Base-by-base conservation (phyloP, 2,113 vertebrate species). In the Rhinopomastus cyanomelas region DNA sequence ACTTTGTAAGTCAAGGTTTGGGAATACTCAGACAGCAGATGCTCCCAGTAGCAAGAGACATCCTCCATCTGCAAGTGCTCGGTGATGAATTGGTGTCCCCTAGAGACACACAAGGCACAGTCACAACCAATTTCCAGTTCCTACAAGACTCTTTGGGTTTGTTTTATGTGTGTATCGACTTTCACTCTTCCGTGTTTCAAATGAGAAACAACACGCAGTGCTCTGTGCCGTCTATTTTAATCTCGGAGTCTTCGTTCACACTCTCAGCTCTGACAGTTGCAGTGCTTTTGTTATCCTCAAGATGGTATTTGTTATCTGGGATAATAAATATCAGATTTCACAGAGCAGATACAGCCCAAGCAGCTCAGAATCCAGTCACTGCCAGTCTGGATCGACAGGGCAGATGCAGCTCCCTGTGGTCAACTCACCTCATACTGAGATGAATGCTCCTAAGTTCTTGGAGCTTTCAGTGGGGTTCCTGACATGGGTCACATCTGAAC, bases 31-130 rank as follows among this genome's bases (percentile, higher is more conserved):
- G 96, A 97, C 74, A 99, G 97, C 62, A 99, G 98, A 69, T 88
- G 97, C 94, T 98, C 97, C 99, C 99, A 99, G 97, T 99, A 99
- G 96, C 98, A 99, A 80, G 98, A 98, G 72, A 99, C 74, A 7
- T 99, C 99, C 64, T 98, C 97, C 98, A 99, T 99, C 34, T 81
- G 96, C 92, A 99, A 97, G 92, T 99, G 98, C 72, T 98, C 93
- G 7, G 96, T 93, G 94, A 99, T 98, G 95, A 99, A 99, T 26
- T 96, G 97, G 90, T 95, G 97, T 68, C 99, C 99, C 95, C 99
- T 99, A 94, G 61, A 92, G 49, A 95, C 34, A 96, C 69, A 88
- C 84, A 83, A 89, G 78, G 44, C 79, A 64, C 72, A 90, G 72
- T 91, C 73, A 96, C 46, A 78, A 76, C 65, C 77, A 64, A 75